A percentile compares a stretch with the other conserved stretches of the same genome.
These are phyloP conservation scores for Lophochroa leadbeateri DNA, from an alignment of 2,113 vertebrate genomes.

Conservation along the genomic window DNA sequence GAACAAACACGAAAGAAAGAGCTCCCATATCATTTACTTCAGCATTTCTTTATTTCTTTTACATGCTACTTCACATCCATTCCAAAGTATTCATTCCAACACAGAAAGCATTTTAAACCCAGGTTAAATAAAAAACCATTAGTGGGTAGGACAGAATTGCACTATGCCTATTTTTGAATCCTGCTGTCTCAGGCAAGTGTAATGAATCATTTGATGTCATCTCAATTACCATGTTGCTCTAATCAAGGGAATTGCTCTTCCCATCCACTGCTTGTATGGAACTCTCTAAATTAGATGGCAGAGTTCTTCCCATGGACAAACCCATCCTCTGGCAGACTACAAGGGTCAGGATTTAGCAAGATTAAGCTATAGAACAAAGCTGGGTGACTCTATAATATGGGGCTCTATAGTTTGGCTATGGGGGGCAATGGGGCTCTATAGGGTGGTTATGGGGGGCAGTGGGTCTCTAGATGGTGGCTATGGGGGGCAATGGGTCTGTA, in stretches of 20 bases:
- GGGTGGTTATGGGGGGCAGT: too few relatives aligned
- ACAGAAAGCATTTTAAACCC: not conserved
- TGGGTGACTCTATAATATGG: not conserved
- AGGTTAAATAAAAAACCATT: slow-evolving; percentile 8
- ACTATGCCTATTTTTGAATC: slow-evolving; percentile 26
- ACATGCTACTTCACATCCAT: not conserved
- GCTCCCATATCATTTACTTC: not conserved
- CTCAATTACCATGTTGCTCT: slow-evolving; percentile 12
- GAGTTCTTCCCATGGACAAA: not conserved
- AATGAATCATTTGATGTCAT: slow-evolving; percentile 26
- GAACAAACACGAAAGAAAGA: slow-evolving; percentile 11
- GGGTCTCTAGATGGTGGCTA: too few relatives aligned
- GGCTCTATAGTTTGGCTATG: too few relatives aligned
- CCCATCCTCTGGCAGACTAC: not conserved
- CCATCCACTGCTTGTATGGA: not conserved
- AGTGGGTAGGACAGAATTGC: not conserved
- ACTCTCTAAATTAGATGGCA: not conserved
- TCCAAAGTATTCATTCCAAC: not conserved
- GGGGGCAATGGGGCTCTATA: too few relatives aligned
- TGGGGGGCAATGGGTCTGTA: too few relatives aligned
- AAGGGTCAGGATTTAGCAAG: not conserved
- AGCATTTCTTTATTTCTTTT: not conserved
- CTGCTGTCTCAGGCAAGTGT: slow-evolving; percentile 24
- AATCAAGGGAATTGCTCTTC: not conserved
- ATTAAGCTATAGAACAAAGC: not conserved